Evolutionary conservation across 2,113 vertebrate species (phyloP).

Genomic region (Lipotes vexillifer): DNA sequence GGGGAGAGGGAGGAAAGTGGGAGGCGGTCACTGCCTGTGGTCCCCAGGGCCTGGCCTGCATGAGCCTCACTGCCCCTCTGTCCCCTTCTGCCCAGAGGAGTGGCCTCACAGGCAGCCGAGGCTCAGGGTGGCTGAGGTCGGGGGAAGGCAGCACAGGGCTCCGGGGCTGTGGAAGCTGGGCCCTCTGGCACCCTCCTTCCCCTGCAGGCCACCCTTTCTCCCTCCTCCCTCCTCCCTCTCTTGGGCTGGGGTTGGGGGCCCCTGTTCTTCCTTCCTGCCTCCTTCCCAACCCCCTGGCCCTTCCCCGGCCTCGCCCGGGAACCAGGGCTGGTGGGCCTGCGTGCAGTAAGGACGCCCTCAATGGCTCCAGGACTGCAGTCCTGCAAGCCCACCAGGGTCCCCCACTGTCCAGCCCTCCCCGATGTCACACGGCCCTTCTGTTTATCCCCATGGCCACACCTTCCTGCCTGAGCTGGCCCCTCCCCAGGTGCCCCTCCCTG

Average conservation of each 20-base stretch:
- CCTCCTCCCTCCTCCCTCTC: not conserved
- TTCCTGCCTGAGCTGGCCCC: not conserved
- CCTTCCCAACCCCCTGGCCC: not conserved
- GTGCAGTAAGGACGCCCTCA: not conserved
- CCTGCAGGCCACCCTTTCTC: not conserved
- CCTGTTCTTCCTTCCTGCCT: not conserved
- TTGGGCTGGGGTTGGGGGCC: not conserved
- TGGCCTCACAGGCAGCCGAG: not conserved
- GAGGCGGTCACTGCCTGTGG: not conserved
- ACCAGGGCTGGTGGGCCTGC: not conserved
- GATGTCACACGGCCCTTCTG: fast-evolving
- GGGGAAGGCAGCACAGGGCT: not conserved
- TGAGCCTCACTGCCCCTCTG: not conserved
- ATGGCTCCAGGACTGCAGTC: too few species aligned
- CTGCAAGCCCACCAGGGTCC: not conserved
- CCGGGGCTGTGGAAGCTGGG: not conserved
- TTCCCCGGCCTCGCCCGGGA: not conserved
- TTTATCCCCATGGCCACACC: too few species aligned
- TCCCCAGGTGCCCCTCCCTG: not conserved
- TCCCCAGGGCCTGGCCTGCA: not conserved
- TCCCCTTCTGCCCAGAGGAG: not conserved
- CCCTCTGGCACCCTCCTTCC: too few species aligned
- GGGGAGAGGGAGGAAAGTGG: fast-evolving
- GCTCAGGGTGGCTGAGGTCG: not conserved
- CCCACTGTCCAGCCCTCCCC: fast-evolving